Evolutionary conservation across 1,140 invertebrate species (phyloP).

Genomic region (Eumaeus atala): DNA sequence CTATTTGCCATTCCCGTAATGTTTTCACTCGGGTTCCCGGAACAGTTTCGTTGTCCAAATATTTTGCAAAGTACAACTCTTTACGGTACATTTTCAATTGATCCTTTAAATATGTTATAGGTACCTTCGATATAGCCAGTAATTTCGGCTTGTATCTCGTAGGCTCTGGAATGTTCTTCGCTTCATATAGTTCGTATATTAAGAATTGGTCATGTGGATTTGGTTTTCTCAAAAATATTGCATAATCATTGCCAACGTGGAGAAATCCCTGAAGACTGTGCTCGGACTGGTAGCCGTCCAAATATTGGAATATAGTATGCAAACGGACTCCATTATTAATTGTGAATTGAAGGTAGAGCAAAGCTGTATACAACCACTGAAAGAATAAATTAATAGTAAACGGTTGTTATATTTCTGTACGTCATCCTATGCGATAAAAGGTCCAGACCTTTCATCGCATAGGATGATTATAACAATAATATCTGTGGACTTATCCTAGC

Average conservation of each 20-base stretch:
- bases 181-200: constrained; percentile 54
- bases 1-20: constrained; percentile 59
- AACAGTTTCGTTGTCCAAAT: constrained; percentile 42
- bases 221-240: constrained; percentile 44
- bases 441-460: too few species aligned
- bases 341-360: not conserved
- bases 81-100: constrained; percentile 44
- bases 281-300: constrained; percentile 52
- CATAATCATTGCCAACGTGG: constrained; percentile 53
- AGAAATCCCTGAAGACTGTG: constrained; percentile 45
- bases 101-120: constrained; percentile 48
- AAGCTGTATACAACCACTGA: too few species aligned
- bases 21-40: constrained; percentile 52
- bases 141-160: constrained; percentile 36
- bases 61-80: constrained; percentile 52
- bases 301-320: constrained; percentile 50
- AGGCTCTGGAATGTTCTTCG: constrained; percentile 34
- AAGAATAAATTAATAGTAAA: too few species aligned
- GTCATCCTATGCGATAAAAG: too few species aligned
- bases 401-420: too few species aligned
- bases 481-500: too few species aligned
- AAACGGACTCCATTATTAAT: constrained; percentile 36
- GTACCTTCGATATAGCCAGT: constrained; percentile 51
- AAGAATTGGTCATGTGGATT: constrained; percentile 49
- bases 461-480: too few species aligned